Evolutionary conservation across 2,888 invertebrate species (phyloP).

Genomic region (Acheta domesticus): DNA sequence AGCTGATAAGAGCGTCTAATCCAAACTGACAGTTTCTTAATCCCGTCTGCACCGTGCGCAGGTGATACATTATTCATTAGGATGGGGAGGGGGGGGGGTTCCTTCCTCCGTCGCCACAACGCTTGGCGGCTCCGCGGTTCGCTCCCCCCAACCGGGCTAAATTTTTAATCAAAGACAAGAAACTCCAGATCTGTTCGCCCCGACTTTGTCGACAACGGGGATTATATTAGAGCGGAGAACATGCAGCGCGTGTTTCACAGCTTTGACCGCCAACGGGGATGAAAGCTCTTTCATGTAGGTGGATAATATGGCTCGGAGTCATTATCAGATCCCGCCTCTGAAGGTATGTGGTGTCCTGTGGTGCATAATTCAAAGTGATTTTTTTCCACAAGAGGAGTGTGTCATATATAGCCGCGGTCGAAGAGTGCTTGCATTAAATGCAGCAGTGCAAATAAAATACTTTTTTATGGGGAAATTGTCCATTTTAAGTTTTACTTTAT

Average conservation of each 20-base stretch:
- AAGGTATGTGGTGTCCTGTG: background rate
- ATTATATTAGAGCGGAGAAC: background rate
- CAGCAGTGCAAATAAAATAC: too few relatives aligned
- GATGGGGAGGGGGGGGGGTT: background rate
- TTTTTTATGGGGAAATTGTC: too few relatives aligned
- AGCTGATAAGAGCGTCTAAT: background rate
- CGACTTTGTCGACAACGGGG: conserved; percentile 2
- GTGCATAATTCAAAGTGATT: background rate
- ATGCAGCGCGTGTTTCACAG: background rate
- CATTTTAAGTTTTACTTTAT: too few relatives aligned
- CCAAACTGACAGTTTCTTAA: background rate
- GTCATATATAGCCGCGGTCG: background rate
- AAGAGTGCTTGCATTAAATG: background rate
- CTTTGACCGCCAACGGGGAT: background rate
- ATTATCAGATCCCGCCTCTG: background rate
- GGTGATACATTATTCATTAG: background rate
- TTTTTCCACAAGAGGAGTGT: background rate
- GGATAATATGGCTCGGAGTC: background rate
- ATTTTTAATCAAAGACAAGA: conserved; percentile 18
- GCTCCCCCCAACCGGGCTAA: background rate
- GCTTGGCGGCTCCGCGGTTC: too few relatives aligned
- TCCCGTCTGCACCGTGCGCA: background rate
- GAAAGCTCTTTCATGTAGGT: background rate
- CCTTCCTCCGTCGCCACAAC: too few relatives aligned
- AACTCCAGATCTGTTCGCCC: background rate